Conservation (phyloP, 2,888 invertebrate species). For the Graphium colonna region DNA sequence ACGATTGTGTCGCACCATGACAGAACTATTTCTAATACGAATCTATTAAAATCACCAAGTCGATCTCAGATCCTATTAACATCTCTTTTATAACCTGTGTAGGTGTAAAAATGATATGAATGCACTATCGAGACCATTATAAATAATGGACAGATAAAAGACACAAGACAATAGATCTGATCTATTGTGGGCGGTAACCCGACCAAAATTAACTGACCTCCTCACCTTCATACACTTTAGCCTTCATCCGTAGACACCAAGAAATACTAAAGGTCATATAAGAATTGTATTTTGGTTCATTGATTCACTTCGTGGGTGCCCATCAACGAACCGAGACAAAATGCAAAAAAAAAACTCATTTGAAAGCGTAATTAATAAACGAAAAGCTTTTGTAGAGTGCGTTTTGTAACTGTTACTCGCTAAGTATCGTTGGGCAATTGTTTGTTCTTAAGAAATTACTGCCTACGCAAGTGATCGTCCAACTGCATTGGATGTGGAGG, state of each 20-base stretch:
- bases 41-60: constrained; percentile 17
- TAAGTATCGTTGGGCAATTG: too few relatives aligned
- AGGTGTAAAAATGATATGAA: constrained; percentile 55
- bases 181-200: constrained; percentile 42
- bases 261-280: not conserved
- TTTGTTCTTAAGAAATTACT: too few relatives aligned
- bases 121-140: constrained; percentile 63
- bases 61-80: constrained; percentile 22
- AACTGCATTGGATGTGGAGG: too few relatives aligned
- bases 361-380: constrained; percentile 35
- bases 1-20: constrained; percentile 4
- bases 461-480: too few relatives aligned
- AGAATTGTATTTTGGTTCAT: constrained; percentile 10
- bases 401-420: too few relatives aligned
- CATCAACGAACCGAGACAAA: constrained; percentile 42
- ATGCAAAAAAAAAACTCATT: constrained; percentile 35
- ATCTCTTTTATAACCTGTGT: constrained; percentile 37
- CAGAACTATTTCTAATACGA: constrained; percentile 16
- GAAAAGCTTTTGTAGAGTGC: too few relatives aligned
- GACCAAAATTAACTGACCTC: not conserved
- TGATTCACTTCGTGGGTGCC: constrained; percentile 45
- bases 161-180: constrained; percentile 62
- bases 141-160: constrained; percentile 69
- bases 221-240: not conserved
- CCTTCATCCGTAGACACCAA: not conserved